These are phyloP conservation scores for Macropus fuliginosus DNA, from an alignment of 2,797 vertebrate species.

Conservation along the genomic window DNA sequence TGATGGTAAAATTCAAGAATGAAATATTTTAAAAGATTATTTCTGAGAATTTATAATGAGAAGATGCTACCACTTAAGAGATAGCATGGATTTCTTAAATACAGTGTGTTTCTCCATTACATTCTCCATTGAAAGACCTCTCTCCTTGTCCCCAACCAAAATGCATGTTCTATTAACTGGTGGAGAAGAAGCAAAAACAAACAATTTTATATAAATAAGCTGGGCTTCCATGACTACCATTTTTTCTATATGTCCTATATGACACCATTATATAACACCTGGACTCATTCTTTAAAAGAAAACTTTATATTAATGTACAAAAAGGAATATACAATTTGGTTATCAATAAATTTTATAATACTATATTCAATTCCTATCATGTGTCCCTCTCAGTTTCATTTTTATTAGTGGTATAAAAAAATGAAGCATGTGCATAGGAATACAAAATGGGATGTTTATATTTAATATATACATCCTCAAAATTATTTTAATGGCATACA, in stretches of 20 bases:
- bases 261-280: background rate
- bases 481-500: background rate
- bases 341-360: background rate
- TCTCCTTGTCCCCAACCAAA: too few species aligned
- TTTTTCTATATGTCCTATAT: background rate
- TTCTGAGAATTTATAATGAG: background rate
- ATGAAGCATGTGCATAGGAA: background rate
- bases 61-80: background rate
- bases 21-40: background rate
- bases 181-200: background rate
- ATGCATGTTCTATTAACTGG: background rate
- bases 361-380: background rate
- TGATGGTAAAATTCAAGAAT: background rate
- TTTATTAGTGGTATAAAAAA: background rate
- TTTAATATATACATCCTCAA: background rate
- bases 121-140: background rate
- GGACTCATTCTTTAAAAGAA: background rate
- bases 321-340: background rate
- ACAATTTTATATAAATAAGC: background rate
- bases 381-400: background rate
- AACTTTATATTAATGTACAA: background rate
- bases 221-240: background rate
- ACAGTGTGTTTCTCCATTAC: background rate
- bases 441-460: background rate
- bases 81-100: background rate